Evolutionary conservation across 2,888 invertebrate genomes (phyloP).

Genomic region (Lissonota sp.): DNA sequence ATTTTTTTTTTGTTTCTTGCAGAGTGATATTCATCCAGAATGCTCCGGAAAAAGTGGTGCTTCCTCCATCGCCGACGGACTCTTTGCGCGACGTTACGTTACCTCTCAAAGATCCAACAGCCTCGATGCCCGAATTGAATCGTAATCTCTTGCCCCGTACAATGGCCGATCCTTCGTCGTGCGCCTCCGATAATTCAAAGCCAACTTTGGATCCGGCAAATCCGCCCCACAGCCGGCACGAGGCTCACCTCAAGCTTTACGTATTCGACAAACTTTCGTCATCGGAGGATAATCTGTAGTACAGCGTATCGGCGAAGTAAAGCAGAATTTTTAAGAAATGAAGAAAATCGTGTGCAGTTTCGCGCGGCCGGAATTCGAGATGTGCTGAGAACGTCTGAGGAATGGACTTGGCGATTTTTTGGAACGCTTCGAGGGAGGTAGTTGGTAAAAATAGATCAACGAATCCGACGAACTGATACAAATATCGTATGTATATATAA

Average conservation of each 20-base stretch:
- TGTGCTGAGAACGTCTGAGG: constrained; percentile 18
- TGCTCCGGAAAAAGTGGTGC: constrained; percentile 92
- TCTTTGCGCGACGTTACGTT: constrained; percentile 79
- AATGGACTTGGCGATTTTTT: no score
- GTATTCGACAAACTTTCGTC: constrained; percentile 81
- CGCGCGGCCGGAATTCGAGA: constrained; percentile 37
- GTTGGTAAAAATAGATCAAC: no score
- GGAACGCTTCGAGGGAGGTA: no score
- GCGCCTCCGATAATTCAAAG: constrained; percentile 75
- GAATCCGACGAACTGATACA: background rate
- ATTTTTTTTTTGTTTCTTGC: constrained; percentile 70
- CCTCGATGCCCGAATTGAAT: constrained; percentile 80
- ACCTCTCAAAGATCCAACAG: constrained; percentile 79
- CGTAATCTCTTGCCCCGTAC: constrained; percentile 77
- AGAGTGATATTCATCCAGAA: constrained; percentile 97
- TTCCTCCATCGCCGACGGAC: constrained; percentile 87
- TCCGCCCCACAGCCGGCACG: constrained; percentile 75
- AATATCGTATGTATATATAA: background rate
- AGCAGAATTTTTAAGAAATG: constrained; percentile 1
- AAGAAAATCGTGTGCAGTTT: background rate
- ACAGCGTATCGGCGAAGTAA: constrained; percentile 29
- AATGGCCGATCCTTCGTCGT: constrained; percentile 77
- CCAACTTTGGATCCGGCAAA: constrained; percentile 69
- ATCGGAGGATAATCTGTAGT: constrained; percentile 80
- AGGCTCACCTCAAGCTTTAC: constrained; percentile 79